phyloP scores from a whole-genome alignment of 2,113 vertebrate species.

The Acinonyx jubatus region DNA sequence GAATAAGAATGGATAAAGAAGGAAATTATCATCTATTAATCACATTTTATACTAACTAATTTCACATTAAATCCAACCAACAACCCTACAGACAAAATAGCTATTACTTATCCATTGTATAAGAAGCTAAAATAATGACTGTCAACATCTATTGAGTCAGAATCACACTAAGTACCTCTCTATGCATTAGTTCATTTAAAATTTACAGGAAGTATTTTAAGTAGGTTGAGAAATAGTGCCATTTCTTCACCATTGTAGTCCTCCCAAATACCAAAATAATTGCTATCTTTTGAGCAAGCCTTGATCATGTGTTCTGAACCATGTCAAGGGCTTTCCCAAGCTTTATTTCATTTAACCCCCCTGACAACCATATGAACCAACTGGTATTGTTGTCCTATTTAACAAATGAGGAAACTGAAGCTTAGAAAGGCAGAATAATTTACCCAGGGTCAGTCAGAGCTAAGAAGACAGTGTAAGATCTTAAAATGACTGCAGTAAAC shows the following conservation, averaged over 20 bases:
- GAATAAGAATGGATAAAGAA: background rate
- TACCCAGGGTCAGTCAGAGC: background rate
- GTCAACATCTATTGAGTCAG: background rate
- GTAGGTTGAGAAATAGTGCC: background rate
- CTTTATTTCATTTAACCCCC: background rate
- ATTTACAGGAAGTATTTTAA: background rate
- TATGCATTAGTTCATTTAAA: background rate
- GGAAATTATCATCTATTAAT: background rate
- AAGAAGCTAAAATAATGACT: background rate
- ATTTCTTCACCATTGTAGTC: background rate
- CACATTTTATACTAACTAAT: background rate
- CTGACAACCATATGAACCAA: background rate
- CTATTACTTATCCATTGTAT: background rate
- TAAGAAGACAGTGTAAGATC: background rate
- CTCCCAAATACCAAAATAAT: background rate
- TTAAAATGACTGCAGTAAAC: background rate
- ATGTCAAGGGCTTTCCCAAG: background rate
- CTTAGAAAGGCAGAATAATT: background rate
- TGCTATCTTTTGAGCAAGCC: background rate
- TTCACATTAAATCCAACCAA: background rate
- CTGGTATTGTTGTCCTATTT: background rate
- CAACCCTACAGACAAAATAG: background rate
- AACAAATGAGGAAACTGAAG: conserved; percentile 10
- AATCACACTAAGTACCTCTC: background rate
- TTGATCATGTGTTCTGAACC: background rate